Evolutionary conservation across 1,140 invertebrate genomes (phyloP), one percentile per base, ranked within the genome.

Genomic region (Drosophila nigromelanica): DNA sequence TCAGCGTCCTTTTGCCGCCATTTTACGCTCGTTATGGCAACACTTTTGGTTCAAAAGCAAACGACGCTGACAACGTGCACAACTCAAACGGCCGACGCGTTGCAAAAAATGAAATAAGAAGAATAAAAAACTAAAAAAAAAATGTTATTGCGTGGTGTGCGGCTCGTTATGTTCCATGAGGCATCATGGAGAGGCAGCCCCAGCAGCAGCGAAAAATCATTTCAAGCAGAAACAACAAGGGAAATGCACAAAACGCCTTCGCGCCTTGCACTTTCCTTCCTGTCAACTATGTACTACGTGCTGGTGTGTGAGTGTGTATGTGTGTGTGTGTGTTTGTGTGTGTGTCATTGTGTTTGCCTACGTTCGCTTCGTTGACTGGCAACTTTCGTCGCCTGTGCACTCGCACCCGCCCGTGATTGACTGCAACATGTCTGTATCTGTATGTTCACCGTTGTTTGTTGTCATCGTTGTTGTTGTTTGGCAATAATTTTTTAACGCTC

Each of bases 1-100:
- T 56, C 51, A 56, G 56, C 66, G 73, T 83, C 79, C 71, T 87
- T 89, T 89, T 89, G 83, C 83, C 83, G 83, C 83, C 83, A 89
- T 89, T 89, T 89, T 89, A 79, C 79, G 83, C 83, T 89, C 83
- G 83, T 89, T 89, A 89, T 89, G 83, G 83, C 83, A 89, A 89
- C 79, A 83, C 80, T 89, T 58, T 89, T 89, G 85, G 79, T 80
- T 78, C 83, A 87, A 87, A 87, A 82, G 82, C 83, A 89, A 86
- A 86, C 81, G 81, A 63, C 70, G 67, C 71, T 68, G 71, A 71
- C 62, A 79, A 72, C 76, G 75, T 55, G 55, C 67, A 54, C 58
- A 43, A 62, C 82, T 78, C 74, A 81, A 86, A 85, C 81, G 81
- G 77, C 66, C 55, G 50, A 39, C 63, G 74, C 63, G 70, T 40